These are phyloP conservation scores for Anolis carolinensis DNA, from an alignment of 2,113 vertebrate species.

Conservation along the genomic window DNA sequence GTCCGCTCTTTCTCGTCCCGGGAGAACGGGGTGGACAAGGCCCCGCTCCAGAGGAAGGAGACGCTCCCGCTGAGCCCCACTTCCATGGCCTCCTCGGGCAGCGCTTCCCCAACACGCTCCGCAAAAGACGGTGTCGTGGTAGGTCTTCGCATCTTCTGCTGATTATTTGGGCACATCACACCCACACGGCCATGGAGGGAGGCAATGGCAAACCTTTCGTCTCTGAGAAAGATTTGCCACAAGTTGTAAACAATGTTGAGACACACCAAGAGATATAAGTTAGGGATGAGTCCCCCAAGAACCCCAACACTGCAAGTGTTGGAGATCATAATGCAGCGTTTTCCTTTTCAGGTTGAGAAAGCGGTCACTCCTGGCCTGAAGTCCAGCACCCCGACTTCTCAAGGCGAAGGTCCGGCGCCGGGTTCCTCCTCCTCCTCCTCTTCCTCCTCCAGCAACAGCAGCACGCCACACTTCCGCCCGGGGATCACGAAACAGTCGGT, in stretches of 20 bases:
- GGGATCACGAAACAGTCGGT: conserved; percentile 77
- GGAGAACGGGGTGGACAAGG: conserved; percentile 89
- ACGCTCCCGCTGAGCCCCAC: conserved; percentile 84
- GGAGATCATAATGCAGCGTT: neutral
- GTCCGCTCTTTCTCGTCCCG: conserved; percentile 91
- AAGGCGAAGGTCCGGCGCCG: conserved; percentile 73
- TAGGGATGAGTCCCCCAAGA: too few species aligned
- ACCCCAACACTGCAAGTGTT: too few species aligned
- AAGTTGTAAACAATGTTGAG: neutral
- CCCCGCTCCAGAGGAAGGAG: conserved; percentile 82
- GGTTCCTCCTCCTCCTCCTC: conserved; percentile 68
- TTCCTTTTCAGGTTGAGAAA: conserved; percentile 83
- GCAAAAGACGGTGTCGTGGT: conserved; percentile 83
- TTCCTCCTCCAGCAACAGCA: neutral
- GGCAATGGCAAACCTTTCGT: too few species aligned
- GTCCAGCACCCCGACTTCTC: conserved; percentile 87
- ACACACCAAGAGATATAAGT: too few species aligned
- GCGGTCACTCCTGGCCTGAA: conserved; percentile 89
- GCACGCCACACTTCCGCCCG: conserved; percentile 80
- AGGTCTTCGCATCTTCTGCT: neutral
- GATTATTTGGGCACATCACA: too few species aligned
- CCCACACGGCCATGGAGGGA: too few species aligned
- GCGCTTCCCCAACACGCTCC: conserved; percentile 81
- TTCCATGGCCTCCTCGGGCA: conserved; percentile 89
- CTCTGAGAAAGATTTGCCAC: too few species aligned